These are phyloP conservation scores for Pogonomyrmex barbatus DNA, from an alignment of 1,140 invertebrate species.

Conservation along the genomic window DNA sequence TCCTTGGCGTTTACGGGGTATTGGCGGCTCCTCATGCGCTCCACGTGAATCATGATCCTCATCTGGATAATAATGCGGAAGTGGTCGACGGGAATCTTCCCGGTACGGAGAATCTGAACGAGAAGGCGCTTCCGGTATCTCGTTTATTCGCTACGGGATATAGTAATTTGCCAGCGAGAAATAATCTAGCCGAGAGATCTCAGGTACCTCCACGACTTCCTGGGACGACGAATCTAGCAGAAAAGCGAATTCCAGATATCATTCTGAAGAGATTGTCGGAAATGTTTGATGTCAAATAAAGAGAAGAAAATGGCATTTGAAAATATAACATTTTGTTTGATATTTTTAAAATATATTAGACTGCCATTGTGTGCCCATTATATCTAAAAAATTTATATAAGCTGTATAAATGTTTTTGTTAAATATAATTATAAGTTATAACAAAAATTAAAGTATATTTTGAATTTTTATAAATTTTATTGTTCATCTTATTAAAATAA, in stretches of 20 bases:
- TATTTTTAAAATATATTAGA: slow-evolving; percentile 2
- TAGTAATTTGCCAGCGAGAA: slow-evolving; percentile 46
- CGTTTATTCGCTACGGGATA: slow-evolving; percentile 61
- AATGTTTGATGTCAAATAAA: slow-evolving; percentile 6
- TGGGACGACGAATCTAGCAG: slow-evolving; percentile 72
- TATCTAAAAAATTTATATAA: background rate
- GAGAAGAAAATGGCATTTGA: background rate
- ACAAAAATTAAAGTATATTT: background rate
- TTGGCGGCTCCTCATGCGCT: slow-evolving; percentile 52
- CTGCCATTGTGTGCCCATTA: background rate
- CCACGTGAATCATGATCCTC: slow-evolving; percentile 54
- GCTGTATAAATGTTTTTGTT: background rate
- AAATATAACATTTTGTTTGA: background rate
- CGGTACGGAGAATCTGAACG: slow-evolving; percentile 76
- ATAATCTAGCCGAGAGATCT: slow-evolving; percentile 75
- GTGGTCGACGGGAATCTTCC: slow-evolving; percentile 68
- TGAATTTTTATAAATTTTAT: background rate
- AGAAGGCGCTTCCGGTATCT: slow-evolving; percentile 78
- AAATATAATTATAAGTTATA: background rate
- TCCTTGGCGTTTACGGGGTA: slow-evolving; percentile 66
- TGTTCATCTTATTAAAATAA: background rate
- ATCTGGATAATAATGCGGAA: slow-evolving; percentile 75
- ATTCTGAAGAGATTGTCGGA: slow-evolving; percentile 48
- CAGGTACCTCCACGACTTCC: slow-evolving; percentile 66
- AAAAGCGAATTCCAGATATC: slow-evolving; percentile 74